phyloP scores from a whole-genome alignment of 2,888 invertebrate species.

The Drosophila differens region DNA sequence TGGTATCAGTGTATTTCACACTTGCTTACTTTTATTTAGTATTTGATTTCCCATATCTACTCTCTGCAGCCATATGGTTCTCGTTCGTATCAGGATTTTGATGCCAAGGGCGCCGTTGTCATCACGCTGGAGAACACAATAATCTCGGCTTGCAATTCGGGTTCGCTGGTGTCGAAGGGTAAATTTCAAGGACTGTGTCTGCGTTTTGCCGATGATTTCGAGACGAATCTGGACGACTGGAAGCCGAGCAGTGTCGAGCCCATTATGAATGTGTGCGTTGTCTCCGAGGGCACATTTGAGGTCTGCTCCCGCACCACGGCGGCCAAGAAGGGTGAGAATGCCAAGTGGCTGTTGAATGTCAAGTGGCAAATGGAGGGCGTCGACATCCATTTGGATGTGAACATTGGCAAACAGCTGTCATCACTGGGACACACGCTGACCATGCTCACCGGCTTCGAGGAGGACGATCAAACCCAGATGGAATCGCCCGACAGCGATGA shows the following conservation, averaged over 20 bases:
- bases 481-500: conserved; percentile 92
- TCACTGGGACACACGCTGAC: conserved; percentile 97
- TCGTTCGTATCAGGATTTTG: conserved; percentile 89
- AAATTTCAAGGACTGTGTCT: conserved; percentile 95
- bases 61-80: conserved; percentile 87
- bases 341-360: conserved; percentile 99
- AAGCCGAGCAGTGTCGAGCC: conserved; percentile 94
- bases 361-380: conserved; percentile 99
- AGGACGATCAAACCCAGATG: conserved; percentile 88
- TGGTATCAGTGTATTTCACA: neutral
- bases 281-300: conserved; percentile 99
- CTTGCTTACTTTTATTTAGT: neutral
- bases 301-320: conserved; percentile 93
- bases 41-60: no score
- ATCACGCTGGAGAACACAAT: conserved; percentile 98
- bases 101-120: conserved; percentile 95
- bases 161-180: conserved; percentile 97
- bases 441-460: conserved; percentile 96
- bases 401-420: conserved; percentile 97
- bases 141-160: conserved; percentile 96
- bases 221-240: conserved; percentile 98
- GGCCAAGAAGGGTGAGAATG: conserved; percentile 94
- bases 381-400: conserved; percentile 97
- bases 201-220: conserved; percentile 98
- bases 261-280: conserved; percentile 96